Conservation (phyloP, 2,797 vertebrate species). For the Myotis vivesi region DNA sequence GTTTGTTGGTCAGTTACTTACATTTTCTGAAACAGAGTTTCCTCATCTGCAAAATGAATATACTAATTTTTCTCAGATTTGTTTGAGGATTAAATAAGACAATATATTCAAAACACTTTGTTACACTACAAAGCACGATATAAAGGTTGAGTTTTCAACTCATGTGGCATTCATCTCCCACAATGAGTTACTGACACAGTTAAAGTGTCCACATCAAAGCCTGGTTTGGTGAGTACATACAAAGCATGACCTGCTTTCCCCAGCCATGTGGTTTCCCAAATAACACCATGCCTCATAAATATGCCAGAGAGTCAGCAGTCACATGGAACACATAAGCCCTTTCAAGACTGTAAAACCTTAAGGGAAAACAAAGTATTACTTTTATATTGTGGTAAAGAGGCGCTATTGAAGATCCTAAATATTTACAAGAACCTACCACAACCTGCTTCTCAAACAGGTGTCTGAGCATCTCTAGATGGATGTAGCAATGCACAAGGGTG, state of each 20-base stretch:
- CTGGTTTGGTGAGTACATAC: not conserved
- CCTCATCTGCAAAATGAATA: not conserved
- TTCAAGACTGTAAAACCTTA: not conserved
- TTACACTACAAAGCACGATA: not conserved
- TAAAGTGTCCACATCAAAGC: slow-evolving; percentile 32
- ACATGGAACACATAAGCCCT: not conserved
- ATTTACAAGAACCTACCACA: not conserved
- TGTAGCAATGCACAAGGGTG: not conserved
- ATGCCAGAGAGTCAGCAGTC: not conserved
- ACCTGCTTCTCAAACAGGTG: not conserved
- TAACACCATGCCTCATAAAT: slow-evolving; percentile 36
- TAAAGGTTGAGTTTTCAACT: not conserved
- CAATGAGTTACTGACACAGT: not conserved
- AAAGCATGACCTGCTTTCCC: not conserved
- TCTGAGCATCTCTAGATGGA: not conserved
- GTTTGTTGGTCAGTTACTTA: not conserved
- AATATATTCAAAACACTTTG: not conserved
- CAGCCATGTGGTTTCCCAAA: not conserved
- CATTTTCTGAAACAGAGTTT: not conserved
- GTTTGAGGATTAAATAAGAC: not conserved
- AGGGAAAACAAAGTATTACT: not conserved
- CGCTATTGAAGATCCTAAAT: not conserved
- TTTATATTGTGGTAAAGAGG: not conserved
- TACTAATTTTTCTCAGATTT: not conserved
- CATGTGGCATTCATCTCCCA: not conserved